phyloP scores from a whole-genome alignment of 2,797 vertebrate genomes.

The Xenops minutus region DNA sequence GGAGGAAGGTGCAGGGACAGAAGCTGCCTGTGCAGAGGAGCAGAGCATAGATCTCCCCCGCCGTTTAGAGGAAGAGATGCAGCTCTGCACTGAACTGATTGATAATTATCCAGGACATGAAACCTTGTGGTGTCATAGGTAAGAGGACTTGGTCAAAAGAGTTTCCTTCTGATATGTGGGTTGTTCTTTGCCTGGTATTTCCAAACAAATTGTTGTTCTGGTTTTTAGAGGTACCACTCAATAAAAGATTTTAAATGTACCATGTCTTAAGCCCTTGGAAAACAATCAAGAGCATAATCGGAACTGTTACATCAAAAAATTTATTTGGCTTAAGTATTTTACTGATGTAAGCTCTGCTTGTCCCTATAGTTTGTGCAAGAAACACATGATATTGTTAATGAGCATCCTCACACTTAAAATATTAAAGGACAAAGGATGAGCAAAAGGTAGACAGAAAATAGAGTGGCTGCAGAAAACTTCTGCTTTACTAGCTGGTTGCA shows the following conservation, averaged over 20 bases:
- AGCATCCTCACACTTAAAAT: background rate
- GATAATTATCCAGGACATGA: slow-evolving; percentile 93
- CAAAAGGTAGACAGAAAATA: background rate
- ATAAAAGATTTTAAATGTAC: background rate
- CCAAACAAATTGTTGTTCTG: background rate
- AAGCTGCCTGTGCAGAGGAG: slow-evolving; percentile 57
- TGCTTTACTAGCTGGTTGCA: background rate
- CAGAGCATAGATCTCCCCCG: slow-evolving; percentile 62
- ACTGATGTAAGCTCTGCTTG: background rate
- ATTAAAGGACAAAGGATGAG: background rate
- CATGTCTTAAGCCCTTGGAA: background rate
- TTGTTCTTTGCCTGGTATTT: background rate
- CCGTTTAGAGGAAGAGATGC: slow-evolving; percentile 86
- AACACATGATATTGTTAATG: background rate
- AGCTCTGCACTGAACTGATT: slow-evolving; percentile 91
- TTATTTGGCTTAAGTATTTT: background rate
- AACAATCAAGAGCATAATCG: background rate
- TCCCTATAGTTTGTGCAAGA: background rate
- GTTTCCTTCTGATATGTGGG: background rate
- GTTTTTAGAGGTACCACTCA: background rate
- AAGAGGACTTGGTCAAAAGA: slow-evolving; percentile 49
- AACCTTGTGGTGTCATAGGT: slow-evolving; percentile 98
- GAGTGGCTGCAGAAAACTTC: background rate
- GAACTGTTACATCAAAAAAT: background rate
- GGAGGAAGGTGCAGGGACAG: slow-evolving; percentile 59